Evolutionary conservation across 2,797 vertebrate species (phyloP).

Genomic region (Sebastes umbrosus): DNA sequence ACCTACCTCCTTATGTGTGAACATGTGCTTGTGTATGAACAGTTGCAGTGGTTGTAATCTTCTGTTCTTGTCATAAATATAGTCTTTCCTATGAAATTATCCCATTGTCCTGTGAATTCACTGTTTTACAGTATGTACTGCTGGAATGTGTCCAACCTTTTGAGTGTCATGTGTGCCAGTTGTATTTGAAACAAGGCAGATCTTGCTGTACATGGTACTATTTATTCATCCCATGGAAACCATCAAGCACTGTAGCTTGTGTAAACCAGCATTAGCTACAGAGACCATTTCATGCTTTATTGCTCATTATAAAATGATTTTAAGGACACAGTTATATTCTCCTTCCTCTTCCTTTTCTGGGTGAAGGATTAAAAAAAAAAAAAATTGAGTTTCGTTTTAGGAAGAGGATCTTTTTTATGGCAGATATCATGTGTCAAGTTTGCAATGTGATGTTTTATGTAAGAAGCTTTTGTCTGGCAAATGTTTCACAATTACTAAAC

Average conservation of each 20-base stretch:
- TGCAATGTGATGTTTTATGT: background rate
- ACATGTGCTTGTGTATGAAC: background rate
- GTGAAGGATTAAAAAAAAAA: background rate
- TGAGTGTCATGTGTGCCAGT: background rate
- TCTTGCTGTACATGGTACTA: background rate
- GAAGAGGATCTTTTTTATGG: background rate
- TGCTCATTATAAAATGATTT: background rate
- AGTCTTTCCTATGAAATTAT: background rate
- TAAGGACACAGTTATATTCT: background rate
- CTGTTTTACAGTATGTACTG: slow-evolving; percentile 9
- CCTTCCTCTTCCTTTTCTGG: background rate
- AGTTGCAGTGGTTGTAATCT: slow-evolving; percentile 27
- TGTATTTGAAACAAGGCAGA: slow-evolving; percentile 14
- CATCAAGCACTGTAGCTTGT: background rate
- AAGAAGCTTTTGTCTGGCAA: background rate
- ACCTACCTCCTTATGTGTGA: background rate
- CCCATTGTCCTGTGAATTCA: slow-evolving; percentile 2
- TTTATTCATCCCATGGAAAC: background rate
- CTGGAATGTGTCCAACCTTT: slow-evolving; percentile 31
- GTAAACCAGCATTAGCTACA: background rate
- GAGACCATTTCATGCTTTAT: background rate
- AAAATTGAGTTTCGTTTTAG: background rate
- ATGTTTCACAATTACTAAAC: background rate
- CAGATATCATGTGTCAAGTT: background rate
- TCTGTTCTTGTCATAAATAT: slow-evolving; percentile 25